Evolutionary conservation across 2,113 vertebrate genomes (phyloP), one percentile per base, ranked within the genome.

Genomic region (Microcebus tavaratra): DNA sequence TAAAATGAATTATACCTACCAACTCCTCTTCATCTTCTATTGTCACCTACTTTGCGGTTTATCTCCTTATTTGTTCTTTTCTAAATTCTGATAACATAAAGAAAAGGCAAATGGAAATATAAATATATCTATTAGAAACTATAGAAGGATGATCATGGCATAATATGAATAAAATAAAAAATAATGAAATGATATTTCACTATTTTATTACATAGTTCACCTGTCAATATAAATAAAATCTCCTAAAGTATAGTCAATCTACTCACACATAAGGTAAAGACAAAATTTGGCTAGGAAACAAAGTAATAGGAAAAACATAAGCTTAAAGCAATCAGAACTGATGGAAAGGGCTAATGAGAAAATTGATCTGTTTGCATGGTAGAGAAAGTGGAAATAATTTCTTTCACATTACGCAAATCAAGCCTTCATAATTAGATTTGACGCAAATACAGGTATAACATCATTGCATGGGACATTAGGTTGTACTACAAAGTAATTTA

Each of bases 1-100:
- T 91, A 65, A 84, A 88, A 97, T 86, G 72, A 92, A 76, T 91
- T 96, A 97, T 94, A 90, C 63, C 84, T 92, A 84, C 91, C 90
- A 97, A 95, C 97, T 98, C 97, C 97, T 98, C 83, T 96, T 96
- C 88, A 78, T 93, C 76, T 98, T 88, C 81, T 93, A 90, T 96
- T 98, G 97, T 98, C 61, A 68, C 34, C 57, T 48, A 36, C 65
- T 98, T 97, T 98, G 83, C 79, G 29, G 57, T 91, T 97, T 82
- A 96, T 96, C 87, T 97, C 90, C 55, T 55, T 90, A 73, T 97
- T 97, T 97, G 70, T 97, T 94, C 94, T 98, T 98, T 73, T 97
- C 94, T 92, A 97, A 97, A 97, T 90, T 59, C 45, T 94, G 82
- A 48, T 61, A 61, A 95, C 93, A 98, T 53, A 97, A 97, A 94